Percentiles rank a stretch among this genome's conserved stretches.
phyloP scores from a whole-genome alignment of 2,888 invertebrate genomes.

The Drosophila falleni region DNA sequence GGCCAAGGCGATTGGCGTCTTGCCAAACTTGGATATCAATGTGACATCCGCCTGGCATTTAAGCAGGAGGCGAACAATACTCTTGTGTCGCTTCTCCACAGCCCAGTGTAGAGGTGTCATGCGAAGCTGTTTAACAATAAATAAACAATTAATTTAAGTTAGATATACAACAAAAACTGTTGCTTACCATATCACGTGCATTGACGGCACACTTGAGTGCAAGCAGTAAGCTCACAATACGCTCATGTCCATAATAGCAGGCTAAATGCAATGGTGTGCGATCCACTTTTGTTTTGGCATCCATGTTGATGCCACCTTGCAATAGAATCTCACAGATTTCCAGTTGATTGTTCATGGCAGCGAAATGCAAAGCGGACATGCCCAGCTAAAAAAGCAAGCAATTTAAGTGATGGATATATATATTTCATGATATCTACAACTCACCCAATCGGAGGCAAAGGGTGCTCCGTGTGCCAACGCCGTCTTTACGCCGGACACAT shows the following conservation, averaged over 20 bases:
- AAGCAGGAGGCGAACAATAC: conserved; percentile 90
- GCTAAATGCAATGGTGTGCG: conserved; percentile 96
- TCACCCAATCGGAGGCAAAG: conserved; percentile 96
- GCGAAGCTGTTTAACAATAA: conserved; percentile 87
- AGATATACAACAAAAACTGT: background rate
- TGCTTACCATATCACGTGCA: conserved; percentile 91
- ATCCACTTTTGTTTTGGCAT: conserved; percentile 96
- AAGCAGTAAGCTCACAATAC: conserved; percentile 90
- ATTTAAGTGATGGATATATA: too few species aligned
- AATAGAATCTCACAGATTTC: conserved; percentile 93
- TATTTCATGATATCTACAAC: conserved; percentile 30
- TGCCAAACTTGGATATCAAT: conserved; percentile 90
- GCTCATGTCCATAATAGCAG: conserved; percentile 92
- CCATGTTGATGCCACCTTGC: conserved; percentile 94
- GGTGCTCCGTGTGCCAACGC: conserved; percentile 95
- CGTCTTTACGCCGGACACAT: conserved; percentile 90
- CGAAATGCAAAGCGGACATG: conserved; percentile 95
- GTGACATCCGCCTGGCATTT: conserved; percentile 90
- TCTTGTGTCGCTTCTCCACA: conserved; percentile 91
- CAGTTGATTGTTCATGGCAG: conserved; percentile 92
- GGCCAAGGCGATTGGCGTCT: conserved; percentile 90
- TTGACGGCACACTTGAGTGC: conserved; percentile 90
- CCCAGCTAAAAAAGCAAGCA: conserved; percentile 88
- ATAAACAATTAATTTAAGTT: background rate
- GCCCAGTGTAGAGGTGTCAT: conserved; percentile 99